Conservation (phyloP, 2,113 vertebrate species). For the Sinosuthora webbiana region DNA sequence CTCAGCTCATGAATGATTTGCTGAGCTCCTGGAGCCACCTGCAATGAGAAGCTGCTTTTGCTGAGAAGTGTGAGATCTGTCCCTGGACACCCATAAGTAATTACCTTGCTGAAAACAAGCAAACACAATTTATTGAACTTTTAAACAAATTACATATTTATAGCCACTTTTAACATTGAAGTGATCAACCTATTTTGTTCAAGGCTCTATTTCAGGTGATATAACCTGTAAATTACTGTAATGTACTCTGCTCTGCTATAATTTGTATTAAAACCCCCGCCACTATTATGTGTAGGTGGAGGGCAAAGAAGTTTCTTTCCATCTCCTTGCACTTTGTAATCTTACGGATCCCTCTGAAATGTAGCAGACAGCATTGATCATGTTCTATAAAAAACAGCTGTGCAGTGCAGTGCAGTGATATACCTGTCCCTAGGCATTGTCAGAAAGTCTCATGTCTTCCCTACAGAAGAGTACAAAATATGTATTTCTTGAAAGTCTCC, state of each 20-base stretch:
- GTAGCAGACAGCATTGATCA: neutral
- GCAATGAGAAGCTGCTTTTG: neutral
- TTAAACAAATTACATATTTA: neutral
- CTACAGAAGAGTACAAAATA: neutral
- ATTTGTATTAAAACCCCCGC: neutral
- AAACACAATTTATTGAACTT: neutral
- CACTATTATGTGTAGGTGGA: neutral
- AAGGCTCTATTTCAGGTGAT: neutral
- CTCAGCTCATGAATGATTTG: neutral
- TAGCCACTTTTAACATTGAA: neutral
- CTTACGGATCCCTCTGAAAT: neutral
- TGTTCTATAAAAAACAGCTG: neutral
- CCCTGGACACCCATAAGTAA: neutral
- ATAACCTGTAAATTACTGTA: neutral
- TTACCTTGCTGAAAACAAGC: neutral
- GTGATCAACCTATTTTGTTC: neutral
- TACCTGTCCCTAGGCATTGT: neutral
- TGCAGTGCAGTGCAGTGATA: neutral
- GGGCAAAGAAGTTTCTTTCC: neutral
- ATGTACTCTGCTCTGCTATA: neutral
- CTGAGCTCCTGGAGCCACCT: neutral
- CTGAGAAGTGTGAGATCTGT: neutral
- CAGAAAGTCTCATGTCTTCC: neutral
- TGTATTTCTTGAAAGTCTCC: neutral
- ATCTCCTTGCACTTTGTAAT: neutral